Evolutionary conservation across 2,888 invertebrate genomes (phyloP).

Genomic region (Stictocephala bisonia): DNA sequence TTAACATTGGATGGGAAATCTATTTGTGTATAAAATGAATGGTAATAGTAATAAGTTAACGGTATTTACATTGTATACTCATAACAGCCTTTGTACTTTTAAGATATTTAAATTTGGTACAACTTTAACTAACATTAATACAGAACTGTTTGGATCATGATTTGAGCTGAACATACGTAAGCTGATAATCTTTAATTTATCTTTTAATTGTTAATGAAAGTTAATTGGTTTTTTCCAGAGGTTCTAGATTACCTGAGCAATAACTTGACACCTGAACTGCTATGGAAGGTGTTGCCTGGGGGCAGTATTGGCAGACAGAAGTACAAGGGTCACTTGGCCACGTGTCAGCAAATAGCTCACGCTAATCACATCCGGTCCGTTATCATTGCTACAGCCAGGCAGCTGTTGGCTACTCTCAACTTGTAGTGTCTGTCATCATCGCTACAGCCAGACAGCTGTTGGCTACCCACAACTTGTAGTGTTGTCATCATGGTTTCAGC

Average conservation of each 20-base stretch:
- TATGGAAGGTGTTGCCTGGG: constrained; percentile 65
- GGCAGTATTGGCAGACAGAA: constrained; percentile 57
- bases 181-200: too few relatives aligned
- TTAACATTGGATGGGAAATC: too few relatives aligned
- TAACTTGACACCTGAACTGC: constrained; percentile 65
- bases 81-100: too few relatives aligned
- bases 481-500: constrained; percentile 73
- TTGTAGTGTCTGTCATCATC: constrained; percentile 20
- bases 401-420: constrained; percentile 62
- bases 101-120: too few relatives aligned
- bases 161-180: too few relatives aligned
- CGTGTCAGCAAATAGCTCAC: constrained; percentile 70
- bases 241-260: constrained; percentile 65
- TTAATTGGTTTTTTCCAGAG: constrained; percentile 64
- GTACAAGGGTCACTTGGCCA: constrained; percentile 64
- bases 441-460: constrained; percentile 49
- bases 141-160: too few relatives aligned
- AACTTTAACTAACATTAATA: too few relatives aligned
- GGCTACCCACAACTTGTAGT: constrained; percentile 49
- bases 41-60: too few relatives aligned
- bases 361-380: constrained; percentile 72
- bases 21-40: too few relatives aligned
- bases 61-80: too few relatives aligned
- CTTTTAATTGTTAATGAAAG: too few relatives aligned
- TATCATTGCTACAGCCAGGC: constrained; percentile 72